Evolutionary conservation across 2,888 invertebrate species (phyloP).

Genomic region (Frankliniella fusca): DNA sequence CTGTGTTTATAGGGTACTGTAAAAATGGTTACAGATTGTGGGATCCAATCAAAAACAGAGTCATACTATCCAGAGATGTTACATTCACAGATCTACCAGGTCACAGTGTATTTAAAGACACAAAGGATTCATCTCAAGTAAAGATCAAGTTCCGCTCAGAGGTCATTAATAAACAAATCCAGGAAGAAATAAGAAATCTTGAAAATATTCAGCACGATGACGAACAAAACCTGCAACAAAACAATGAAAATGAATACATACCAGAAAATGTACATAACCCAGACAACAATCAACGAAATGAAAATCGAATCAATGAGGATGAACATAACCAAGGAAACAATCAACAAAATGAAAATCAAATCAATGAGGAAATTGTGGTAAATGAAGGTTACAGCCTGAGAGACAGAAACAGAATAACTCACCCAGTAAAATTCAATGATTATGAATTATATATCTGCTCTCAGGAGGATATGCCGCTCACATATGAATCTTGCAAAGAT

Average conservation of each 20-base stretch:
- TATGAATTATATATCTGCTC: neutral
- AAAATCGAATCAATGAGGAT: neutral
- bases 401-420: neutral
- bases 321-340: neutral
- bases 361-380: neutral
- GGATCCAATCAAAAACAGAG: neutral
- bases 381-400: neutral
- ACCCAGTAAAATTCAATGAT: neutral
- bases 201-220: neutral
- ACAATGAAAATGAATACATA: neutral
- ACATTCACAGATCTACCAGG: slow-evolving; percentile 8
- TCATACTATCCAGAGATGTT: neutral
- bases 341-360: neutral
- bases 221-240: neutral
- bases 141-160: neutral
- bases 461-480: neutral
- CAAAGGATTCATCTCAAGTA: neutral
- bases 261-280: neutral
- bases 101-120: neutral
- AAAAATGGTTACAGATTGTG: neutral
- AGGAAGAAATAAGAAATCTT: neutral
- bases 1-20: neutral
- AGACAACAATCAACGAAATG: neutral
- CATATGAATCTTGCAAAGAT: slow-evolving; percentile 33
- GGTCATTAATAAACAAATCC: neutral